phyloP scores from a whole-genome alignment of 1,140 invertebrate species.

The Lepidurus packardi region DNA sequence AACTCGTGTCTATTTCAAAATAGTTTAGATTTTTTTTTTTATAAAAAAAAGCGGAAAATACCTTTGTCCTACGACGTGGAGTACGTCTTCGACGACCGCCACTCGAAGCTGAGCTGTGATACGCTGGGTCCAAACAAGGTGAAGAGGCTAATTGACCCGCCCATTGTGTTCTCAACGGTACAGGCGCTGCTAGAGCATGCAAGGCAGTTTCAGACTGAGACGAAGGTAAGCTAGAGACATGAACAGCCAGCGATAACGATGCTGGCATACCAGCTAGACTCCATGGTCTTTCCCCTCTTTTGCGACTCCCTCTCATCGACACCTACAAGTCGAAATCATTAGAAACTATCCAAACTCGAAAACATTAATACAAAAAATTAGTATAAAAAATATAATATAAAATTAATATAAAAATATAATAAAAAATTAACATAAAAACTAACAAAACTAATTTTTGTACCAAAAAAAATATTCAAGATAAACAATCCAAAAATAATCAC shows the following conservation, averaged over 20 bases:
- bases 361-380: not conserved
- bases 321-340: not conserved
- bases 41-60: not conserved
- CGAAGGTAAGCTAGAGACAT: slow-evolving; percentile 11
- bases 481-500: too few relatives aligned
- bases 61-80: not conserved
- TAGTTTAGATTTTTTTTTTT: not conserved
- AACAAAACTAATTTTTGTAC: too few relatives aligned
- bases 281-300: slow-evolving; percentile 9
- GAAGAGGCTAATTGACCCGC: slow-evolving; percentile 12
- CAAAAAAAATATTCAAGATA: too few relatives aligned
- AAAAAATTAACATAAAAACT: too few relatives aligned
- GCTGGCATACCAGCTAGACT: not conserved
- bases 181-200: slow-evolving; percentile 27
- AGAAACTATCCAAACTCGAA: not conserved
- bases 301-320: not conserved
- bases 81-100: not conserved
- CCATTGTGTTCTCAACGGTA: slow-evolving; percentile 35
- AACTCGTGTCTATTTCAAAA: not conserved
- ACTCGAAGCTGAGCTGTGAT: not conserved
- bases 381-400: too few relatives aligned
- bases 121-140: not conserved
- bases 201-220: slow-evolving; percentile 27
- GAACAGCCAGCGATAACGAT: not conserved
- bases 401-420: too few relatives aligned